Evolutionary conservation across 2,797 vertebrate genomes (phyloP).

Genomic region (Discoglossus pictus): DNA sequence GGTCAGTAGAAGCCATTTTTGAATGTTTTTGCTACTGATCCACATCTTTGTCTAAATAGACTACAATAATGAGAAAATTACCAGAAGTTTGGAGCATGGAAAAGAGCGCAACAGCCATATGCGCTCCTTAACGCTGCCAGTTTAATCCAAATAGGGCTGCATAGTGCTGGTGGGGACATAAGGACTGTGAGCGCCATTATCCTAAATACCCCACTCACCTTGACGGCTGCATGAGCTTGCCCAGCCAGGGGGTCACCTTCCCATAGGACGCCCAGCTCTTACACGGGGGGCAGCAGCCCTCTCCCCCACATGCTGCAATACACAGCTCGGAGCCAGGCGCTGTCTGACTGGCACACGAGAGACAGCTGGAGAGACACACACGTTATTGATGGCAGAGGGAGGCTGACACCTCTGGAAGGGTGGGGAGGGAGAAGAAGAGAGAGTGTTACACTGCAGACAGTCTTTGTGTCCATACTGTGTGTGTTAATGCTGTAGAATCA

Average conservation of each 20-base stretch:
- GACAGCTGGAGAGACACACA: background rate
- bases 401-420: background rate
- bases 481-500: no score
- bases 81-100: no score
- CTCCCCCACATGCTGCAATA: slow-evolving; percentile 40
- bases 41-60: no score
- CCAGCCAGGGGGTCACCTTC: slow-evolving; percentile 39
- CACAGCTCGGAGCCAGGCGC: slow-evolving; percentile 20
- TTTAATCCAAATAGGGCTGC: no score
- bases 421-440: no score
- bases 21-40: no score
- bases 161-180: background rate
- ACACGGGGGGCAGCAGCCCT: slow-evolving; percentile 19
- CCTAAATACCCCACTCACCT: slow-evolving; percentile 15
- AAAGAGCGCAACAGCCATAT: no score
- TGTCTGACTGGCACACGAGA: background rate
- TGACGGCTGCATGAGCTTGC: slow-evolving; percentile 47
- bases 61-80: no score
- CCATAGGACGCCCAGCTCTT: slow-evolving; percentile 43
- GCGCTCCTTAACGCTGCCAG: no score
- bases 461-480: no score
- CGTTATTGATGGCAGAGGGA: background rate
- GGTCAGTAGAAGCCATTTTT: no score
- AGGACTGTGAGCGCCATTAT: background rate
- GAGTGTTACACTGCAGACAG: background rate